Percentiles rank a stretch among this genome's conserved stretches.
phyloP scores from a whole-genome alignment of 2,797 vertebrate species.

The Acanthurus tractus region DNA sequence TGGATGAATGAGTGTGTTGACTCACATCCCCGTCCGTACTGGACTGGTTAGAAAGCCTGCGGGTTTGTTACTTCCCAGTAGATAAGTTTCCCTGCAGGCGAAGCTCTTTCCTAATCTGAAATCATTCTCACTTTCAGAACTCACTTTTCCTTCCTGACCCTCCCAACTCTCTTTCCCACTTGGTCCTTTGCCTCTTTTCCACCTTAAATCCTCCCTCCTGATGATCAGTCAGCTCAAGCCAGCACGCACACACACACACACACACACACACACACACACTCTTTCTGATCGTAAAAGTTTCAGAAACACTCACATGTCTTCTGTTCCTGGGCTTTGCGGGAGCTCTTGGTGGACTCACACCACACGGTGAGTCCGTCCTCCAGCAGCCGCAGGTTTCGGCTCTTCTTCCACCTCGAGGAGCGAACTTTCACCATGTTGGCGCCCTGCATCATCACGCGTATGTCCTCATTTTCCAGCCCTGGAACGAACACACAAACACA shows the following conservation, averaged over 20 bases:
- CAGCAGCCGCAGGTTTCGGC: constrained; percentile 89
- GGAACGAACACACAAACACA: constrained; percentile 23
- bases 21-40: constrained; percentile 9
- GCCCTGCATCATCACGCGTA: constrained; percentile 91
- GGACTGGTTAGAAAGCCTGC: constrained; percentile 9
- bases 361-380: constrained; percentile 93
- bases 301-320: constrained; percentile 89
- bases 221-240: background rate
- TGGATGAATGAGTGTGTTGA: constrained; percentile 25
- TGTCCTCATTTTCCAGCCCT: constrained; percentile 92
- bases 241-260: background rate
- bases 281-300: background rate
- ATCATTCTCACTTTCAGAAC: constrained; percentile 23
- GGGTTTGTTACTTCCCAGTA: constrained; percentile 11
- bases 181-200: constrained; percentile 17
- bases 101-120: constrained; percentile 42
- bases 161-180: constrained; percentile 5
- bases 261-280: background rate
- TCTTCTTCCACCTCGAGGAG: constrained; percentile 88
- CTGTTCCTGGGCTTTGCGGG: constrained; percentile 83
- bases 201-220: constrained; percentile 5
- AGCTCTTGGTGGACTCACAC: constrained; percentile 90
- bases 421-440: constrained; percentile 92
- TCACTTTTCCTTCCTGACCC: background rate
- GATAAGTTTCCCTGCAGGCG: constrained; percentile 19